phyloP scores from a whole-genome alignment of 2,888 invertebrate genomes.

The Automeris io region DNA sequence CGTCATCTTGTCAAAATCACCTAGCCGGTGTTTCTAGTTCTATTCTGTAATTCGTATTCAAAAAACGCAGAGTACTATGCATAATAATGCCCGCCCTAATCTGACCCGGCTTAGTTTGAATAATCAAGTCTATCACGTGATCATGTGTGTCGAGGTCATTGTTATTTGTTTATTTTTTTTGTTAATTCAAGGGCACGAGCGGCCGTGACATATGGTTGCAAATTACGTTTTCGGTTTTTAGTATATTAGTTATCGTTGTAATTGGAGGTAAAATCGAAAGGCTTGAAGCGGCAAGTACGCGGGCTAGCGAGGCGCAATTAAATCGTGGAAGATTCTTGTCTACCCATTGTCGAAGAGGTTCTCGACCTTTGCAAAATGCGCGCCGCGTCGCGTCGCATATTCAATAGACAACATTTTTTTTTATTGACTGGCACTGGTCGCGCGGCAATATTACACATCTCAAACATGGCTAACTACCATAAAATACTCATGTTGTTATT shows the following conservation, averaged over 20 bases:
- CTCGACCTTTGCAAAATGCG: conserved; percentile 48
- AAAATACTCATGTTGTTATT: conserved; percentile 3
- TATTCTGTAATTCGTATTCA: conserved; percentile 52
- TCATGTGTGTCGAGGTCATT: conserved; percentile 70
- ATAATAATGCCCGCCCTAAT: conserved; percentile 68
- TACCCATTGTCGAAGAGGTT: conserved; percentile 50
- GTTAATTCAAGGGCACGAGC: conserved; percentile 60
- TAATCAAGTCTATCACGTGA: conserved; percentile 56
- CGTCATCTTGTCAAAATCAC: conserved; percentile 59
- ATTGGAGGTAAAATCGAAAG: conserved; percentile 1
- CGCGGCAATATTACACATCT: conserved; percentile 2
- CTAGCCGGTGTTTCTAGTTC: conserved; percentile 66
- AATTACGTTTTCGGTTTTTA: conserved; percentile 16
- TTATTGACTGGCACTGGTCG: conserved; percentile 9
- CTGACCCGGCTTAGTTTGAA: conserved; percentile 54
- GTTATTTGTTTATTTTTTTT: conserved; percentile 67
- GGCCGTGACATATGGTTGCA: conserved; percentile 19
- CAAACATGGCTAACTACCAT: conserved; percentile 2
- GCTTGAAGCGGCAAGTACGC: not conserved
- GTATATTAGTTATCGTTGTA: conserved; percentile 9
- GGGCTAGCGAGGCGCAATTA: conserved; percentile 29
- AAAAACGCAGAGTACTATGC: conserved; percentile 52
- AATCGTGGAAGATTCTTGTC: conserved; percentile 39
- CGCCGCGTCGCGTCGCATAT: conserved; percentile 44
- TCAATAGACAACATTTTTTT: conserved; percentile 45